Conservation (phyloP, 2,888 invertebrate genomes). For the Chymomyza fuscimana region DNA sequence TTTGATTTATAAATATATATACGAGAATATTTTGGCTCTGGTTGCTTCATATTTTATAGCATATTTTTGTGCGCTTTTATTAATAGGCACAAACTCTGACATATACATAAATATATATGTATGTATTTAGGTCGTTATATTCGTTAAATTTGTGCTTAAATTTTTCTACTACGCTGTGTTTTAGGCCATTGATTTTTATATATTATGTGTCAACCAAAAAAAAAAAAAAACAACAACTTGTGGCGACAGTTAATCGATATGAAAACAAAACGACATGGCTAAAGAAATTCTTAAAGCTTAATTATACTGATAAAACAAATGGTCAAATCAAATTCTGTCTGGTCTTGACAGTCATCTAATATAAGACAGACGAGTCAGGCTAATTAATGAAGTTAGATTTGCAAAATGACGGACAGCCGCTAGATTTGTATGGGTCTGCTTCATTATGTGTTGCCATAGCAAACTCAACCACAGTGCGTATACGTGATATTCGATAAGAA, state of each 20-base stretch:
- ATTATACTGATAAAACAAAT: conserved; percentile 7
- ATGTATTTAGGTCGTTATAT: conserved; percentile 19
- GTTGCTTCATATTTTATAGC: neutral
- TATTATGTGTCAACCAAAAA: neutral
- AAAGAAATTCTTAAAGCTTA: neutral
- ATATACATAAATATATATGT: neutral
- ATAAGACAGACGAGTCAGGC: conserved; percentile 30
- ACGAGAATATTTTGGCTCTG: neutral
- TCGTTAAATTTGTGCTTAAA: conserved; percentile 30
- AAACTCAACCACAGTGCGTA: neutral
- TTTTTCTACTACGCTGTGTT: conserved; percentile 9
- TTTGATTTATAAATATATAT: conserved; percentile 48
- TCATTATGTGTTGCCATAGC: neutral
- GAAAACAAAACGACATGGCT: neutral
- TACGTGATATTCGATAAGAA: neutral
- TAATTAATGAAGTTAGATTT: conserved; percentile 45
- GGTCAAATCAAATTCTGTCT: conserved; percentile 37
- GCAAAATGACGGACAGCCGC: conserved; percentile 29
- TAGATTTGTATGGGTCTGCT: neutral
- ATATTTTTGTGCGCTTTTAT: conserved; percentile 25
- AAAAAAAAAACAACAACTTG: neutral
- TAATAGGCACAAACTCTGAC: conserved; percentile 32
- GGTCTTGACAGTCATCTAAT: conserved; percentile 23
- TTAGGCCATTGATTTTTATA: conserved; percentile 30
- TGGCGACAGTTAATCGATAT: neutral